These are phyloP conservation scores for Psittacula cyanocephala DNA, from an alignment of 2,113 vertebrate genomes.

Conservation along the genomic window DNA sequence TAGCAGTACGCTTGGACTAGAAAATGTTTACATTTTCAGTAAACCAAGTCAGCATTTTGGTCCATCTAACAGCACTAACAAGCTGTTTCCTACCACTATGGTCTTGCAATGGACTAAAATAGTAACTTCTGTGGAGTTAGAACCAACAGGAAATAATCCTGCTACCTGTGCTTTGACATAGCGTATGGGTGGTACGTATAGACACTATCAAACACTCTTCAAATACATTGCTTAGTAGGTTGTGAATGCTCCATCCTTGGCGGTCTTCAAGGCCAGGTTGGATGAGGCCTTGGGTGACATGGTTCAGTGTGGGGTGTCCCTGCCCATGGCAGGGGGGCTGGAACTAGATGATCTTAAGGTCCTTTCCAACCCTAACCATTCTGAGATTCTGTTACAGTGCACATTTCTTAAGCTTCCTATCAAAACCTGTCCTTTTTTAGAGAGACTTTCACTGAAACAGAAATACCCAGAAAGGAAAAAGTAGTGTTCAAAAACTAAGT, in stretches of 20 bases:
- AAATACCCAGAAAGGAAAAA: not conserved
- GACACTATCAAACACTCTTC: not conserved
- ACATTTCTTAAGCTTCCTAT: not conserved
- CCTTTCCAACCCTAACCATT: too few species aligned
- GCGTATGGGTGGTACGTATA: rapidly evolving
- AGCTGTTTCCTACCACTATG: not conserved
- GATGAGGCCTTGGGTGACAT: too few species aligned
- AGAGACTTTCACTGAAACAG: not conserved
- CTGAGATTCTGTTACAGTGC: not conserved
- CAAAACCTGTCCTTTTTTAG: not conserved
- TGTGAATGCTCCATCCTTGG: too few species aligned
- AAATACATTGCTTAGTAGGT: not conserved
- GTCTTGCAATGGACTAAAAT: not conserved
- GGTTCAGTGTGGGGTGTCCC: too few species aligned
- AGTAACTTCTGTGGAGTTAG: not conserved
- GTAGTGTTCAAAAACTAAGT: not conserved
- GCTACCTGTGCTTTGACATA: not conserved
- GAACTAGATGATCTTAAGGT: too few species aligned
- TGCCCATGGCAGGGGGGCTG: too few species aligned
- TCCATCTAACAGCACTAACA: not conserved
- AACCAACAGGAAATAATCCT: not conserved
- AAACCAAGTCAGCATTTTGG: not conserved
- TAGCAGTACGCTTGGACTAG: not conserved
- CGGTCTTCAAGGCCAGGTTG: too few species aligned
- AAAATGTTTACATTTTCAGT: not conserved